Evolutionary conservation across 2,797 vertebrate species (phyloP).

Genomic region (Hoplostethus mediterraneus): DNA sequence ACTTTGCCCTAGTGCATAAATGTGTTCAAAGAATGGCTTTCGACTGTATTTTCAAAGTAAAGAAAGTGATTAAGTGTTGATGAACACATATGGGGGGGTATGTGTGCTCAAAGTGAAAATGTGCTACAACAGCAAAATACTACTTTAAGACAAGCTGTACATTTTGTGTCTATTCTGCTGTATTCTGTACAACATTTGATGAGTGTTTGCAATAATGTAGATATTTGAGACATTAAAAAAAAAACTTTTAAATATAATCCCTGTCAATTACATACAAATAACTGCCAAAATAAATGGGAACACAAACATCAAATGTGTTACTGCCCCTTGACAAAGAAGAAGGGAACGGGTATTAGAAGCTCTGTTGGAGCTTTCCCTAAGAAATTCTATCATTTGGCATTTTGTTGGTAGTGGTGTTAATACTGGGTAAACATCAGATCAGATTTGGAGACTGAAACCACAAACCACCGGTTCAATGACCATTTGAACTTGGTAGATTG

Average conservation of each 20-base stretch:
- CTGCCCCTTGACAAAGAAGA: background rate
- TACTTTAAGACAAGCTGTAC: no score
- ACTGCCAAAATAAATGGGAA: background rate
- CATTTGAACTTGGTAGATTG: no score
- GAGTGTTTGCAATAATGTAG: no score
- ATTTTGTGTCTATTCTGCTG: no score
- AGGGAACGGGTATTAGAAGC: background rate
- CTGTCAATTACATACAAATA: background rate
- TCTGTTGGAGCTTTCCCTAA: background rate
- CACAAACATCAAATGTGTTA: background rate
- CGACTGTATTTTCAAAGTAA: background rate
- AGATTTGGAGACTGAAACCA: background rate
- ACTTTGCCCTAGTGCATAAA: no score
- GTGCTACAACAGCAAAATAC: background rate
- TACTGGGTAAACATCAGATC: background rate
- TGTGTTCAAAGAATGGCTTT: no score
- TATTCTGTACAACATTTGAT: no score
- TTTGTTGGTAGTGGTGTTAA: no score
- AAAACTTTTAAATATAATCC: no score
- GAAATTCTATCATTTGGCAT: no score
- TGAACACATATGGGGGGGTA: background rate
- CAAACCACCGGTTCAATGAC: background rate
- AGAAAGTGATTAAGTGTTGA: conserved; percentile 25
- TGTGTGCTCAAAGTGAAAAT: background rate
- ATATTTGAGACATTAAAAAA: no score